phyloP scores from a whole-genome alignment of 2,888 invertebrate species.

The Sipha maydis region DNA sequence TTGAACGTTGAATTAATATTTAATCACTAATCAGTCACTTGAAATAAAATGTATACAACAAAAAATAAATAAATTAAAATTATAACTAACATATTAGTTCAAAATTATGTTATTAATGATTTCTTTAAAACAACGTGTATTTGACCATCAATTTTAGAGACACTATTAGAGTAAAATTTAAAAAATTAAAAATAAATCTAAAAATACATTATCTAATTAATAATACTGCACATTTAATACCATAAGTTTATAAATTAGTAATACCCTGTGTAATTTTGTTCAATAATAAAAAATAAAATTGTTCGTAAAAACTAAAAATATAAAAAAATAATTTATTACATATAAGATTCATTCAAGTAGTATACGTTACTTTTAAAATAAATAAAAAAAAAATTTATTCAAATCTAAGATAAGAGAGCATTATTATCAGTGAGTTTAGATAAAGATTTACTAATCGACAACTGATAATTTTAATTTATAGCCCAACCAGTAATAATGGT shows the following conservation, averaged over 20 bases:
- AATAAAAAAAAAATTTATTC: too few relatives aligned
- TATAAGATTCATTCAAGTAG: not conserved
- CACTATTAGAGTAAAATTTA: not conserved
- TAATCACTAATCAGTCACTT: not conserved
- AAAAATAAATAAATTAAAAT: not conserved
- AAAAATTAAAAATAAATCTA: not conserved
- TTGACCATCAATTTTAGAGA: constrained; percentile 8
- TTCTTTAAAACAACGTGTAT: not conserved
- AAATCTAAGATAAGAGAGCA: too few relatives aligned
- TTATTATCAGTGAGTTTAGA: too few relatives aligned
- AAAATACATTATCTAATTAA: not conserved
- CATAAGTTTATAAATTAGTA: not conserved
- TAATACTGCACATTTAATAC: constrained; percentile 4
- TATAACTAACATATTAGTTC: not conserved
- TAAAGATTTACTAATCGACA: too few relatives aligned
- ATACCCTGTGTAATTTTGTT: constrained; percentile 28
- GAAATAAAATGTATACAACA: not conserved
- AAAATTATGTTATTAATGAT: not conserved
- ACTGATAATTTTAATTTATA: too few relatives aligned
- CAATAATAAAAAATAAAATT: not conserved
- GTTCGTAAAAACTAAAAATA: not conserved
- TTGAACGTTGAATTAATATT: not conserved
- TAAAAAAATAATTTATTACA: not conserved
- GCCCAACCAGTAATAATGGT: too few relatives aligned
- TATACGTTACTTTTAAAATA: not conserved